Percentiles rank a stretch among this genome's conserved stretches.
phyloP scores from a whole-genome alignment of 2,113 vertebrate species.

The Rhea pennata region DNA sequence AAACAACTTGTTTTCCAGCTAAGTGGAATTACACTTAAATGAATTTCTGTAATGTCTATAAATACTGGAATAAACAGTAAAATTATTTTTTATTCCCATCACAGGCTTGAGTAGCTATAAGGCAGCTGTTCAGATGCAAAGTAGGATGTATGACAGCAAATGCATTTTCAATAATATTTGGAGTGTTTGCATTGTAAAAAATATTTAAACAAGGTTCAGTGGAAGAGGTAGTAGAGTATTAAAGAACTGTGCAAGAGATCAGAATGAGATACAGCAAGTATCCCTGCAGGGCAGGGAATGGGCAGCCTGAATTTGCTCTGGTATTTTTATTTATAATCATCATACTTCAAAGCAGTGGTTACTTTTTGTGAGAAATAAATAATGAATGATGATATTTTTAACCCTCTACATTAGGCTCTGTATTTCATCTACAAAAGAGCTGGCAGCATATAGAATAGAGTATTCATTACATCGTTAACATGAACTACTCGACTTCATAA shows the following conservation, averaged over 20 bases:
- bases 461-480: not conserved
- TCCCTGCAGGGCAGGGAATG: slow-evolving; percentile 17
- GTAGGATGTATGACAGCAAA: not conserved
- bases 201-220: not conserved
- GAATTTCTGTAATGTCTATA: not conserved
- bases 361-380: slow-evolving; percentile 43
- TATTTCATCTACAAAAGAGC: not conserved
- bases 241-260: not conserved
- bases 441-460: not conserved
- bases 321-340: slow-evolving; percentile 38
- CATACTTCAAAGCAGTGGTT: slow-evolving; percentile 38
- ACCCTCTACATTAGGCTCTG: slow-evolving; percentile 3
- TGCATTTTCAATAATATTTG: not conserved
- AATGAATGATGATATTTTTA: slow-evolving; percentile 57
- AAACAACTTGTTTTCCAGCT: not conserved
- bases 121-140: not conserved
- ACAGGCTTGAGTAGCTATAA: not conserved
- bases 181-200: not conserved
- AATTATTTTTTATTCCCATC: not conserved
- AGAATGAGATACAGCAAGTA: not conserved
- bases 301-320: not conserved
- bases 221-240: not conserved
- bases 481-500: not conserved
- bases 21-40: not conserved
- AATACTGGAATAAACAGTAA: not conserved